Base-by-base conservation (phyloP, 2,888 invertebrate species). In the Hybos culiciformis region DNA sequence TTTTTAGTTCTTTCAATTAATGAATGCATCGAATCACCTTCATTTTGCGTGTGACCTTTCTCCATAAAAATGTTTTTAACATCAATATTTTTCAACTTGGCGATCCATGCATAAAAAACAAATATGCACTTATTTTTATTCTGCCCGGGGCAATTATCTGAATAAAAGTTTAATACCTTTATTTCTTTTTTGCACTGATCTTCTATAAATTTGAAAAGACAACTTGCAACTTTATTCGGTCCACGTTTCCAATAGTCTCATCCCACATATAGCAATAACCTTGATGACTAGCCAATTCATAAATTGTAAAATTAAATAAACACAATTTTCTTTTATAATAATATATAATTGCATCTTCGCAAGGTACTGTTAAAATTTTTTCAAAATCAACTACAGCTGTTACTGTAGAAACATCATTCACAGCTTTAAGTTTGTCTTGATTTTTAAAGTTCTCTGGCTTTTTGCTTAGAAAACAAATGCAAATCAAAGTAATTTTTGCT, bases 181-280 rank as follows among this genome's bases (percentile, higher is more conserved):
- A 17, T 36, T 36, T 17, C 37, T 34, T 34, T 29, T 31, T 43
- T 21, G 23, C 34, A 19, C 5, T 42, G 14, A 31, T 4, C 15
- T 46, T 47, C 32, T 37, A 49, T 50, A 31, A 46, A 51, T 39
- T 46, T 23, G 8, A 45, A 37, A 4, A 51, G 36, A 37, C 47
- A 54, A 42, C 50, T 55, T 14, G 43, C 42, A 11, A 55, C 49
- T 41, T 54, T 51, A 37, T 51, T 53, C 18, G 54, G 45, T 21
- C 53, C 54, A 39, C 51, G 45, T 51, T 50, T 6, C 47, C 55
- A 19, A 47, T 36, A 14, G 41, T 41, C 41, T 56, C 54, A 37
- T 48, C 40, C 53, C 53, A 56, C 42, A 54, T 48, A 39, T 50
- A 54, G 39, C 54, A 56, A 41, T 42, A 19, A 6, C 42, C 53